Base-by-base conservation (phyloP, 2,888 invertebrate species). In the Balanococcus diminutus region DNA sequence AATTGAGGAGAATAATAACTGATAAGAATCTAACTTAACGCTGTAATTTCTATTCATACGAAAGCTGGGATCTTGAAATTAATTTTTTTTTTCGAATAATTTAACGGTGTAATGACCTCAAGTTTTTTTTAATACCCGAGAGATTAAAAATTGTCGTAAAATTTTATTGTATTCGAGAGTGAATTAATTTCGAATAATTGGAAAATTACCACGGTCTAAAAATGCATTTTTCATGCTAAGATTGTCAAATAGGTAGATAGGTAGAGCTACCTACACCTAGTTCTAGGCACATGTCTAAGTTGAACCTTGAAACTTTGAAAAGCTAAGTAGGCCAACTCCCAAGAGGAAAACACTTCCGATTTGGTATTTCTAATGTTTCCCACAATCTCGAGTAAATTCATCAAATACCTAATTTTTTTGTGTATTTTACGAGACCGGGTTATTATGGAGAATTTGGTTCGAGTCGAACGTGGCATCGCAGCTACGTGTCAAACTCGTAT, bases 1-100 rank as follows among this genome's bases (percentile, higher is more conserved):
- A 51, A 51, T 51, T 51, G n/a, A 36, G n/a, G 36, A 51, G 51
- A 67, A 67, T 67, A 28, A 67, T 67, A 67, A 67, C 61, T 67
- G 61, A 67, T 67, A 67, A 67, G 3, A 51, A 67, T 67, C 61
- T 25, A 28, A 67, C 11, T 28, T 14, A 11, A 67, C 61, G 25
- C 4, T 11, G 25, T 67, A 67, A 67, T 67, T 67, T 67, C 28
- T 22, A 25, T 67, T 22, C n/a, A 11, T 67, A 67, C 14, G 61
- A 25, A 28, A 67, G 28, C 28, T 67, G 19, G n/a, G 1, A 67
- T 67, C n/a, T 25, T 67, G 14, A 67, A 14, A 25, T 67, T 28
- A 25, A 67, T 67, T 67, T 67, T 56, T 5, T 19, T 19, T 56
- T 67, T 3, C 22, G 61, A 28, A 9, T 67, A 67, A 67, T 67